Evolutionary conservation across 1,140 invertebrate genomes (phyloP).

Genomic region (Trichomalopsis sarcophagae): DNA sequence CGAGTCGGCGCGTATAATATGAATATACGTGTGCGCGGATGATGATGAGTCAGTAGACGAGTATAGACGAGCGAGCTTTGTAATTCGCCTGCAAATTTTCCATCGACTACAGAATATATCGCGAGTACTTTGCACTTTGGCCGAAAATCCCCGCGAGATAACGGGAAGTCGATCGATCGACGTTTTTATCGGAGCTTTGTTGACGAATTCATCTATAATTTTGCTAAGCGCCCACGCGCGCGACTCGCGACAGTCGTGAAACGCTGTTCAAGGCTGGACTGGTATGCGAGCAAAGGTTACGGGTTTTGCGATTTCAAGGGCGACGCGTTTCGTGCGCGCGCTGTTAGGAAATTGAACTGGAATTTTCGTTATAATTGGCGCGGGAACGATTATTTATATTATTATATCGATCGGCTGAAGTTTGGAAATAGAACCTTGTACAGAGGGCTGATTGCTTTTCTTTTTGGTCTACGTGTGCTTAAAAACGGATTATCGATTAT

Average conservation of each 20-base stretch:
- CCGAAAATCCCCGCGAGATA: conserved; percentile 21
- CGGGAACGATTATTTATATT: no score
- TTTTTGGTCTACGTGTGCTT: neutral
- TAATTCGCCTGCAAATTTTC: conserved; percentile 1
- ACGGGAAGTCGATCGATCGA: neutral
- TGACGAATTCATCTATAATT: no score
- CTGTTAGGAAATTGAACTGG: no score
- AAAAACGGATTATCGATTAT: neutral
- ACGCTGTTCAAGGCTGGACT: neutral
- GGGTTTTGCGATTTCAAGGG: neutral
- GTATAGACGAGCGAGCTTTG: neutral
- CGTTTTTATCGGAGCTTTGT: no score
- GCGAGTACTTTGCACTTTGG: conserved; percentile 20
- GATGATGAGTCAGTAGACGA: neutral
- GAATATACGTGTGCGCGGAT: neutral
- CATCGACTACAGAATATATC: neutral
- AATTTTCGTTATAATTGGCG: no score
- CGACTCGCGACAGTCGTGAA: no score
- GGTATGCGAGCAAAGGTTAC: no score
- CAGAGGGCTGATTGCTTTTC: neutral
- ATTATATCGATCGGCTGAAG: neutral
- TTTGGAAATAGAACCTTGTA: neutral
- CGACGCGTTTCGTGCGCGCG: neutral
- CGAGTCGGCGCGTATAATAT: neutral
- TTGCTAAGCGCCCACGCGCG: no score